A percentile compares a stretch with the other conserved stretches of the same genome.
These are phyloP conservation scores for Periophthalmodon schlosseri DNA, from an alignment of 2,113 vertebrate species.

Conservation along the genomic window DNA sequence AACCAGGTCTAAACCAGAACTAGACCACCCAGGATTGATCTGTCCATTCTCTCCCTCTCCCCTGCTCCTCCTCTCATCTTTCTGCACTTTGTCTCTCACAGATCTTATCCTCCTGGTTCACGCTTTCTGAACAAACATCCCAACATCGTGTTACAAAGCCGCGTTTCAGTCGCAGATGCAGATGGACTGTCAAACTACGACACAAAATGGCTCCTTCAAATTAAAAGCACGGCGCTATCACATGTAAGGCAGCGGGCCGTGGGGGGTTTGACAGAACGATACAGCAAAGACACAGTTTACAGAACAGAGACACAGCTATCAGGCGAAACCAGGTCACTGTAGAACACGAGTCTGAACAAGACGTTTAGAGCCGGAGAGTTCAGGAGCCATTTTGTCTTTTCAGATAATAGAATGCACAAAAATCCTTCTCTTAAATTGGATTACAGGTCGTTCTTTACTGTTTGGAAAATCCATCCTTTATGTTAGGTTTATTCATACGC, in stretches of 20 bases:
- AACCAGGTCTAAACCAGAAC: neutral
- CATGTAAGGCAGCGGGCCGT: slow-evolving; percentile 37
- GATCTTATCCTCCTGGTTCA: slow-evolving; percentile 55
- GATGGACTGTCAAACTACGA: slow-evolving; percentile 64
- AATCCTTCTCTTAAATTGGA: too few relatives aligned
- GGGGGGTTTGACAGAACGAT: slow-evolving; percentile 13
- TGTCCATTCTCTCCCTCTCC: neutral
- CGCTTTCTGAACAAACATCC: slow-evolving; percentile 65
- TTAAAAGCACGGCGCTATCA: slow-evolving; percentile 55
- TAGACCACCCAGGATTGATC: neutral
- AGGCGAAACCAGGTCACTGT: neutral
- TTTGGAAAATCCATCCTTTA: too few relatives aligned
- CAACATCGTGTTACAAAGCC: slow-evolving; percentile 59
- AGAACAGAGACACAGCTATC: neutral
- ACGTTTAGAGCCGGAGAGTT: neutral
- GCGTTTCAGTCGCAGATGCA: slow-evolving; percentile 62
- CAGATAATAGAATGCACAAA: neutral
- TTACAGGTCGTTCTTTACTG: too few relatives aligned
- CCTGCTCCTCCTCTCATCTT: slow-evolving; percentile 47
- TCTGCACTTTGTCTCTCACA: slow-evolving; percentile 44
- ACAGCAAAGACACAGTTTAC: neutral
- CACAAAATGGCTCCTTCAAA: slow-evolving; percentile 55
- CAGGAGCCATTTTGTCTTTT: neutral
- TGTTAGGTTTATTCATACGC: too few relatives aligned
- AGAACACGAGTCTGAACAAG: neutral